phyloP scores from a whole-genome alignment of 1,140 invertebrate species.

The Pseudobourletiella spinata region DNA sequence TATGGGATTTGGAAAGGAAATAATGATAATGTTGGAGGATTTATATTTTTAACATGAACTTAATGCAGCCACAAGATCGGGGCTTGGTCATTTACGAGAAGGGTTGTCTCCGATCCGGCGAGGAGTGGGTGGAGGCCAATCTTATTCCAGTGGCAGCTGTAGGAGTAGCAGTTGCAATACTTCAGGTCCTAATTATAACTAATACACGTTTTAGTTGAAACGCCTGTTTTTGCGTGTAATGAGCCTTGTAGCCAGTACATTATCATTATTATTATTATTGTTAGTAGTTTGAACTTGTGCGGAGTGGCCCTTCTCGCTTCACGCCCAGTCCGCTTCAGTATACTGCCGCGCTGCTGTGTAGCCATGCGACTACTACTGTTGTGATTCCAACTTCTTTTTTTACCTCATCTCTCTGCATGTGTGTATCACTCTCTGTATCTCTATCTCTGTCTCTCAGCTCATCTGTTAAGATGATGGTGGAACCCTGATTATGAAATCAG shows the following conservation, averaged over 20 bases:
- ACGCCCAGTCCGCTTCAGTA: too few species aligned
- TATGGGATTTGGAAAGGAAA: background rate
- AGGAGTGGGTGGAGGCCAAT: slow-evolving; percentile 90
- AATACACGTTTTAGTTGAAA: too few species aligned
- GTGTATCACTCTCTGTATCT: background rate
- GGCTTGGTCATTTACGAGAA: slow-evolving; percentile 74
- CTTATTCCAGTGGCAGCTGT: slow-evolving; percentile 75
- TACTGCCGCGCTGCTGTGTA: too few species aligned
- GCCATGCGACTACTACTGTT: too few species aligned
- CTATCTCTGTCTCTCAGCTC: background rate
- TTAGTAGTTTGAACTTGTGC: too few species aligned
- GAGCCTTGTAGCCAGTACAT: too few species aligned
- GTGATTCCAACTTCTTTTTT: too few species aligned
- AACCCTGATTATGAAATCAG: background rate
- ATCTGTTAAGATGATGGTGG: too few species aligned
- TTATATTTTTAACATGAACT: background rate
- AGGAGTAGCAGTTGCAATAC: slow-evolving; percentile 66
- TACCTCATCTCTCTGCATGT: too few species aligned
- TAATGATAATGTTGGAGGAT: slow-evolving; percentile 3
- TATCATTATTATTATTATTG: too few species aligned
- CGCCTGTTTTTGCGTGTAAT: too few species aligned
- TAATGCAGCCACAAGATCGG: slow-evolving; percentile 58
- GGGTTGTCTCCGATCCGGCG: slow-evolving; percentile 82
- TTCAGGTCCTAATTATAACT: slow-evolving; percentile 59
- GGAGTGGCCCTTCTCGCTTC: too few species aligned